Percentiles rank a stretch among this genome's conserved stretches.
phyloP scores from a whole-genome alignment of 2,113 vertebrate species.

The Hippocampus mohnikei region DNA sequence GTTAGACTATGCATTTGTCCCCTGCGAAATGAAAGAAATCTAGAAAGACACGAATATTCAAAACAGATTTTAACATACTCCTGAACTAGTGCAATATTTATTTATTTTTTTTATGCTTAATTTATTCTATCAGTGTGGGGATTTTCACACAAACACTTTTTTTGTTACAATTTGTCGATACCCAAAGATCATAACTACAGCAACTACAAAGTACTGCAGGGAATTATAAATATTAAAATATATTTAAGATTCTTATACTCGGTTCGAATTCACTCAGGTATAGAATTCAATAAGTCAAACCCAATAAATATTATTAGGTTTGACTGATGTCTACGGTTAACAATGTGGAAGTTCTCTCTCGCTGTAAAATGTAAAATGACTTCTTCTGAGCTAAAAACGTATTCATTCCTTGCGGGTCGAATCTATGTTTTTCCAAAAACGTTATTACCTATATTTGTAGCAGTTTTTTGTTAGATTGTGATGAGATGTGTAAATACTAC shows the following conservation, averaged over 20 bases:
- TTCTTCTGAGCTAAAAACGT: neutral
- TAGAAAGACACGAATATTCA: neutral
- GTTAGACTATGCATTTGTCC: neutral
- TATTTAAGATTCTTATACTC: neutral
- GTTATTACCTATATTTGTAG: neutral
- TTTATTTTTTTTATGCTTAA: neutral
- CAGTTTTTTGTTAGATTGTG: neutral
- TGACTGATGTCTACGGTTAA: neutral
- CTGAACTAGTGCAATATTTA: neutral
- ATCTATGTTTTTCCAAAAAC: neutral
- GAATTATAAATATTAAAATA: neutral
- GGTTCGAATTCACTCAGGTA: neutral
- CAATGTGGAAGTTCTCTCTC: neutral
- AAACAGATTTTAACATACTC: neutral
- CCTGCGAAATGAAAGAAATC: neutral
- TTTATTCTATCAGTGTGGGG: neutral
- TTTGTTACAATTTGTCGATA: neutral
- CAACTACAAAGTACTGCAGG: neutral
- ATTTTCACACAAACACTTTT: neutral
- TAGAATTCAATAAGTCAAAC: neutral
- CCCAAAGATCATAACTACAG: neutral
- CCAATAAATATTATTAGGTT: no score
- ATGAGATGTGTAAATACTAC: neutral
- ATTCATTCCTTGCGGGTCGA: neutral
- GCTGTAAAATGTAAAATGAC: neutral